Percentiles rank a stretch among this genome's conserved stretches.
Evolutionary conservation across 2,797 vertebrate species (phyloP).

Genomic region (Paratrypauchen microcephalus): DNA sequence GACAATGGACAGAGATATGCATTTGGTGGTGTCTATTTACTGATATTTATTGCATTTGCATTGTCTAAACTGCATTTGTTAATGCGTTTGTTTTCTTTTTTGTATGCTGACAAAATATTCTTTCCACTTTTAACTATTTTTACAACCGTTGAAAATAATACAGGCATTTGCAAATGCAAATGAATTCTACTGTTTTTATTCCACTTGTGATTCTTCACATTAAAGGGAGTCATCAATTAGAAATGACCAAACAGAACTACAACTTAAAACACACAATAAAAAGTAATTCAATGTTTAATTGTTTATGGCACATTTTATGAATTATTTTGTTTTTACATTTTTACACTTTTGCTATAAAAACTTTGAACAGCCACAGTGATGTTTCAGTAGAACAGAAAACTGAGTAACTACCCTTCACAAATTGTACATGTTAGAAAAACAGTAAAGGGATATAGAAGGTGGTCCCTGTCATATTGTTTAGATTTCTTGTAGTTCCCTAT

Average conservation of each 20-base stretch:
- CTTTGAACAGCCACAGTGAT: too few species aligned
- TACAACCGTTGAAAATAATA: not conserved
- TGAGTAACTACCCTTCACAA: too few species aligned
- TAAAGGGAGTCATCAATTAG: not conserved
- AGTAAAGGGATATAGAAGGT: not conserved
- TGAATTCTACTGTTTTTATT: not conserved
- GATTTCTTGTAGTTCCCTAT: slow-evolving; percentile 31
- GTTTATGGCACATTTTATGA: not conserved
- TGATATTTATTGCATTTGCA: not conserved
- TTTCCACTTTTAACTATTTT: not conserved
- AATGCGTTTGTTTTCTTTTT: not conserved
- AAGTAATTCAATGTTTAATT: not conserved
- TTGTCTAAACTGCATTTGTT: not conserved
- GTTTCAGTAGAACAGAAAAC: too few species aligned
- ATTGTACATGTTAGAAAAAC: not conserved
- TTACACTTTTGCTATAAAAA: not conserved
- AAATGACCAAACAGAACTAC: not conserved
- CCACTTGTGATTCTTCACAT: not conserved
- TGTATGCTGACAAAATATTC: not conserved
- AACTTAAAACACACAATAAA: not conserved
- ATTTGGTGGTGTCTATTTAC: not conserved
- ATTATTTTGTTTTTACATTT: not conserved
- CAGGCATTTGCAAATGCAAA: not conserved
- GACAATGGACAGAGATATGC: not conserved
- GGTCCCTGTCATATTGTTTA: not conserved